These are phyloP conservation scores for Phyllotreta cruciferae DNA, from an alignment of 2,888 invertebrate genomes.

Conservation along the genomic window DNA sequence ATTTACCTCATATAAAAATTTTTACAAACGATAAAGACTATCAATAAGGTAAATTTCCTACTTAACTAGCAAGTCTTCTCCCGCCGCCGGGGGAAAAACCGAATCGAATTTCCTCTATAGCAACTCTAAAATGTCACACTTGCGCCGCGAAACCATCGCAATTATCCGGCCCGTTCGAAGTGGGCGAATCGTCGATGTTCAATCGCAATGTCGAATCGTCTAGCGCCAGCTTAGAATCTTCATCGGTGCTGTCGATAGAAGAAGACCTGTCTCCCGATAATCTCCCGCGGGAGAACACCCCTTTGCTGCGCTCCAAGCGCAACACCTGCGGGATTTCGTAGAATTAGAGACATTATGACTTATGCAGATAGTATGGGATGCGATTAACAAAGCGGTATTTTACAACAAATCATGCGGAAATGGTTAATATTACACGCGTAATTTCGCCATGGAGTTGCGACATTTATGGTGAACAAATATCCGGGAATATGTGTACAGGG, in stretches of 20 bases:
- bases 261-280: constrained; percentile 54
- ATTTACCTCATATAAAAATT: not conserved
- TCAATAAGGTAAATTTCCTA: constrained; percentile 33
- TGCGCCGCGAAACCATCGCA: too few relatives aligned
- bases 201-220: constrained; percentile 59
- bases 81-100: constrained; percentile 16
- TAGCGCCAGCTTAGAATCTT: constrained; percentile 54
- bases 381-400: not conserved
- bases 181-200: constrained; percentile 50
- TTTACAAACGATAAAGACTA: constrained; percentile 20
- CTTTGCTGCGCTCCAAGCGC: constrained; percentile 72
- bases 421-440: too few relatives aligned
- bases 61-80: constrained; percentile 46
- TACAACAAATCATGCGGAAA: too few relatives aligned
- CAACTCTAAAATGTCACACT: too few relatives aligned
- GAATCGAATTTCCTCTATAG: too few relatives aligned
- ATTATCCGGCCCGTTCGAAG: constrained; percentile 39
- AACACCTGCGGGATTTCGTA: constrained; percentile 68
- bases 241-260: constrained; percentile 57
- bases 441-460: too few relatives aligned
- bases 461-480: too few relatives aligned
- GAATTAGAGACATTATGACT: too few relatives aligned
- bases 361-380: not conserved
- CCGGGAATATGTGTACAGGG: too few relatives aligned
- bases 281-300: constrained; percentile 57